phyloP scores from a whole-genome alignment of 1,140 invertebrate species.

The Halyomorpha halys region DNA sequence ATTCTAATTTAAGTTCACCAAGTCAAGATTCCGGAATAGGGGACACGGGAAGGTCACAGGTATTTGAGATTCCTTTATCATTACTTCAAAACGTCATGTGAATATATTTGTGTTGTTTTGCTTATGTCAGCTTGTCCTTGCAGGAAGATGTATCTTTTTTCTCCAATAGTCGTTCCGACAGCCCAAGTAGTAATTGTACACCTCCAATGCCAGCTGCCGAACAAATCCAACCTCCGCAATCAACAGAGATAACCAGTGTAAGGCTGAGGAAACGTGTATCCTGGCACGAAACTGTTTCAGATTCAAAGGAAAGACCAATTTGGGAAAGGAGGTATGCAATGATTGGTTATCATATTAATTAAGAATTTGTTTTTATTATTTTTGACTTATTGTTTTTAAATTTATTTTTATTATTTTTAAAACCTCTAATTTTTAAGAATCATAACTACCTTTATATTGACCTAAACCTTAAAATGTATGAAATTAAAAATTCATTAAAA shows the following conservation, averaged over 20 bases:
- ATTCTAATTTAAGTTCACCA: constrained; percentile 6
- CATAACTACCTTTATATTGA: too few relatives aligned
- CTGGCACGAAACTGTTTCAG: constrained; percentile 24
- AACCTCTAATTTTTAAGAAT: too few relatives aligned
- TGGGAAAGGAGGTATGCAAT: constrained; percentile 20
- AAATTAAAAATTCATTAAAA: too few relatives aligned
- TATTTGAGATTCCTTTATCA: too few relatives aligned
- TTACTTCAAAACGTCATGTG: too few relatives aligned
- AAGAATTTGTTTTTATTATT: too few relatives aligned
- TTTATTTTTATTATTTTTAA: too few relatives aligned
- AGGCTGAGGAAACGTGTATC: constrained; percentile 22
- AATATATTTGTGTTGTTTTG: too few relatives aligned
- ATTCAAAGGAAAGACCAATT: constrained; percentile 14
- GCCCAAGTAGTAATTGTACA: not conserved
- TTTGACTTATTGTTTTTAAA: too few relatives aligned
- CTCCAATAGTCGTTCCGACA: not conserved
- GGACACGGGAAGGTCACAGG: constrained; percentile 2
- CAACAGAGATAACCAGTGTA: not conserved
- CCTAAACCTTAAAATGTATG: too few relatives aligned
- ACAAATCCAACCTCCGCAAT: not conserved
- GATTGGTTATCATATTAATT: too few relatives aligned
- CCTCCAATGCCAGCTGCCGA: not conserved
- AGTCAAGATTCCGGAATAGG: constrained; percentile 8
- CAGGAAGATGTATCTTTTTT: constrained; percentile 10
- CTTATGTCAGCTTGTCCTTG: not conserved